Percentiles rank a stretch among this genome's conserved stretches.
Conservation (phyloP, 2,797 vertebrate species). For the Chiropotes sagulatus region DNA sequence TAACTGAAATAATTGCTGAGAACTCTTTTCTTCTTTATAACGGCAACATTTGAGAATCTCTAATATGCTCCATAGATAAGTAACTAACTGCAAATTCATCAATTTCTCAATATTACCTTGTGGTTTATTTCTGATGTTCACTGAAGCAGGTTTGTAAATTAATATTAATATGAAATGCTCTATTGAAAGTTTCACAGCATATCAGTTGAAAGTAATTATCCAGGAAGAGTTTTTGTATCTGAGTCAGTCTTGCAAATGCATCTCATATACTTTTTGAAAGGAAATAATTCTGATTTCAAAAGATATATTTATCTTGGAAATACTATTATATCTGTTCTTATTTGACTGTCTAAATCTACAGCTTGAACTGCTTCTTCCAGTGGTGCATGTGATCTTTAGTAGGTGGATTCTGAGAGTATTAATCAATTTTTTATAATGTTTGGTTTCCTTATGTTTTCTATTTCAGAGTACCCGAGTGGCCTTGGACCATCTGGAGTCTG, state of each 20-base stretch:
- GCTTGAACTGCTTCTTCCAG: not conserved
- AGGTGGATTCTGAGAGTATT: slow-evolving; percentile 58
- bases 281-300: slow-evolving; percentile 47
- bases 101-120: slow-evolving; percentile 42
- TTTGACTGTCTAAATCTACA: not conserved
- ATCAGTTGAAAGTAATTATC: slow-evolving; percentile 62
- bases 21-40: slow-evolving; percentile 35
- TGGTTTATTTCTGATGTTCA: slow-evolving; percentile 62
- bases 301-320: slow-evolving; percentile 38
- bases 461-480: slow-evolving; percentile 91
- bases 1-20: slow-evolving; percentile 51
- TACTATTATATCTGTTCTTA: slow-evolving; percentile 41
- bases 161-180: slow-evolving; percentile 65
- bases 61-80: not conserved
- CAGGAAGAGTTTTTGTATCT: slow-evolving; percentile 52
- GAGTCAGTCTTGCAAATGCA: slow-evolving; percentile 51
- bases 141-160: slow-evolving; percentile 65
- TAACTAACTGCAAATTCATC: slow-evolving; percentile 54
- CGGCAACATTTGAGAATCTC: not conserved
- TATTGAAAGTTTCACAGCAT: slow-evolving; percentile 61
- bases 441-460: slow-evolving; percentile 74
- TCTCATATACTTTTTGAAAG: slow-evolving; percentile 61
- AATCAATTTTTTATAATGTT: slow-evolving; percentile 65
- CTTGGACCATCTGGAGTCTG: slow-evolving; percentile 93
- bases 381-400: slow-evolving; percentile 44